Percentiles rank a stretch among this genome's conserved stretches.
Conservation (phyloP, 2,797 vertebrate genomes). For the Staurois parvus region DNA sequence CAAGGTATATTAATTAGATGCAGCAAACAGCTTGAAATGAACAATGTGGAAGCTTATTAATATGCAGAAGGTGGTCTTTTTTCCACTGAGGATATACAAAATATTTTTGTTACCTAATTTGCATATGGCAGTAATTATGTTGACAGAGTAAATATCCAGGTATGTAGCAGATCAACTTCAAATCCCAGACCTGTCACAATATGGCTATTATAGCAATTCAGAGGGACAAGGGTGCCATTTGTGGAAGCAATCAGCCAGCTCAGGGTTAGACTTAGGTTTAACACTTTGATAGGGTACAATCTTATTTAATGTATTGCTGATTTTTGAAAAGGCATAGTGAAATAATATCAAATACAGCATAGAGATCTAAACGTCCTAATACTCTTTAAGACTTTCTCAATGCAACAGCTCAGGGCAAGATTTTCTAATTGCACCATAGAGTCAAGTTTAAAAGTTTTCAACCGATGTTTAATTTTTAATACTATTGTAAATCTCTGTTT, state of each 20-base stretch:
- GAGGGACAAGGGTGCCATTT: no score
- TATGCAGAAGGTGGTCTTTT: constrained; percentile 14
- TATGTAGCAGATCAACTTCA: constrained; percentile 23
- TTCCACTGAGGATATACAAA: constrained; percentile 12
- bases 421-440: no score
- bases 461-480: no score
- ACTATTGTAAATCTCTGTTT: no score
- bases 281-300: no score
- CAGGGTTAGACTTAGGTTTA: background rate
- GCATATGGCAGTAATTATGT: constrained; percentile 42
- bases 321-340: background rate
- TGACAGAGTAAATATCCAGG: constrained; percentile 32
- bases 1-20: constrained; percentile 11
- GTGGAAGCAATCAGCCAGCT: background rate
- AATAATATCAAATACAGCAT: background rate
- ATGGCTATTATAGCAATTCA: background rate
- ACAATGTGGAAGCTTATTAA: constrained; percentile 16
- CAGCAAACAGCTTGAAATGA: constrained; percentile 2
- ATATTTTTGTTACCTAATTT: constrained; percentile 22
- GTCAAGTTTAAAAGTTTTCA: no score
- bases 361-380: no score
- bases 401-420: no score
- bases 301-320: no score
- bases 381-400: no score
- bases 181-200: constrained; percentile 20